Evolutionary conservation across 92 coral and sea anemone genomes (phyloP).

Genomic region (Parazoanthus darwini): DNA sequence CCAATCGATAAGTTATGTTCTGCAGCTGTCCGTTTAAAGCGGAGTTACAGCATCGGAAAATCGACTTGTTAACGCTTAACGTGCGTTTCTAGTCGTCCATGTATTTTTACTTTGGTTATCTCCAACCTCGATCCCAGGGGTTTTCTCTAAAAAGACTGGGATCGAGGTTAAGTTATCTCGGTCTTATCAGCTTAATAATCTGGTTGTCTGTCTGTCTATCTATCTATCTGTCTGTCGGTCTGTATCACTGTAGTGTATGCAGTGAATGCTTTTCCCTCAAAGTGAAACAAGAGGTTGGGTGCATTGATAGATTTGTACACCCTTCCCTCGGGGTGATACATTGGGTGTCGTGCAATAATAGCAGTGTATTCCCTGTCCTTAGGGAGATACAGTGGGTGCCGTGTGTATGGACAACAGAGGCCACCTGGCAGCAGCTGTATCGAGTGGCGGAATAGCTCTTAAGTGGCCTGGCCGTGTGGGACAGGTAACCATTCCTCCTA

Average conservation of each 20-base stretch:
- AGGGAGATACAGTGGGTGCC: constrained; percentile 90
- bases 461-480: constrained; percentile 95
- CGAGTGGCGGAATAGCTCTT: constrained; percentile 90
- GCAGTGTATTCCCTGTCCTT: neutral
- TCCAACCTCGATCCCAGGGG: no score
- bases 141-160: no score
- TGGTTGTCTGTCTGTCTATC: neutral
- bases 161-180: no score
- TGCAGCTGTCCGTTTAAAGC: no score
- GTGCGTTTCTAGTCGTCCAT: neutral
- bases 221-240: neutral
- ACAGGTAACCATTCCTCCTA: constrained; percentile 59
- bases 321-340: neutral
- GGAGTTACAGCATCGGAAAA: no score
- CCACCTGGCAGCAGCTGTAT: constrained; percentile 78
- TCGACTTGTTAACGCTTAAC: no score
- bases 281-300: neutral
- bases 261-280: neutral
- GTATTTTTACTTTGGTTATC: no score
- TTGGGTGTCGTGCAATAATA: neutral
- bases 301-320: neutral
- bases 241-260: neutral
- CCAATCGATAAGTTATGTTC: no score
- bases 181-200: no score
- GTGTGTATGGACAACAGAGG: constrained; percentile 83